Percentiles rank a stretch among this genome's conserved stretches.
Evolutionary conservation across 2,797 vertebrate genomes (phyloP).

Genomic region (Pseudochaenichthys georgianus): DNA sequence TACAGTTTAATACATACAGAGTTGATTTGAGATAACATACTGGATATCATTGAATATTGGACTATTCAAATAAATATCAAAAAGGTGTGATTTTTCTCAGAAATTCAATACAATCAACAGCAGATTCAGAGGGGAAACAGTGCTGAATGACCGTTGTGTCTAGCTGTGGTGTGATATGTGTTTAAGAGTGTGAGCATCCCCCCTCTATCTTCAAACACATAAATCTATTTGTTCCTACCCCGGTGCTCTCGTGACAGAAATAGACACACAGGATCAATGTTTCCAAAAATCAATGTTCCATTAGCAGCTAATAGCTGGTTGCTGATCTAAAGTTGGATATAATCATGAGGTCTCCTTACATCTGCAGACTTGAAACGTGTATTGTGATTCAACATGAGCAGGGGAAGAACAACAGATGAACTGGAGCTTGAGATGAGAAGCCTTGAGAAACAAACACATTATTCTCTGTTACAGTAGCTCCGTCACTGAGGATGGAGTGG

Average conservation of each 20-base stretch:
- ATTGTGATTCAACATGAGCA: conserved; percentile 20
- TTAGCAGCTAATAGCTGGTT: conserved; percentile 35
- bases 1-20: conserved; percentile 1
- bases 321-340: conserved; percentile 22
- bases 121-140: conserved; percentile 7
- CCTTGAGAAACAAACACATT: conserved; percentile 36
- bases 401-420: conserved; percentile 27
- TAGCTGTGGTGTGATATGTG: conserved; percentile 18
- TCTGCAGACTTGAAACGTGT: neutral
- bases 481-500: conserved; percentile 39
- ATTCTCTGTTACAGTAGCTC: conserved; percentile 32
- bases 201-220: neutral
- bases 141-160: conserved; percentile 25
- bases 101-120: neutral
- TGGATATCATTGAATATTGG: conserved; percentile 28
- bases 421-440: conserved; percentile 36
- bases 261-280: conserved; percentile 22
- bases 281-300: conserved; percentile 46
- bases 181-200: neutral
- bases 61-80: conserved; percentile 17
- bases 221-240: too few species aligned
- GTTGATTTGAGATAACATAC: neutral
- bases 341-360: conserved; percentile 3
- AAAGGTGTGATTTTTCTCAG: conserved; percentile 7
- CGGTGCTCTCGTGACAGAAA: conserved; percentile 32